Evolutionary conservation across 2,113 vertebrate species (phyloP).

Genomic region (Pao palembangensis): DNA sequence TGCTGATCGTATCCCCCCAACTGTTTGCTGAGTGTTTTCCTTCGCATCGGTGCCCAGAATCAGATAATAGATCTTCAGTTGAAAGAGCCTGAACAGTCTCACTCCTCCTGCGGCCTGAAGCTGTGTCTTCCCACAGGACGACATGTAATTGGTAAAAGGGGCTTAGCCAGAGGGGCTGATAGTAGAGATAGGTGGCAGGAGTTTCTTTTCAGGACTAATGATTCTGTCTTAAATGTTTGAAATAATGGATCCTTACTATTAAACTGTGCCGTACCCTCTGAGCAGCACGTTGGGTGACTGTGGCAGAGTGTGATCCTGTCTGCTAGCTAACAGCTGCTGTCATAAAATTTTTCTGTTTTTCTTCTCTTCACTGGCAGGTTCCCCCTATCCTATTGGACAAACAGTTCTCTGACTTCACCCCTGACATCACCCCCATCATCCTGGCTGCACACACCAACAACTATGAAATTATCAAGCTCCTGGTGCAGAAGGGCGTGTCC

Average conservation of each 20-base stretch:
- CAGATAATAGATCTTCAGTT: slow-evolving; percentile 55
- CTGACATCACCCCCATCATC: slow-evolving; percentile 97
- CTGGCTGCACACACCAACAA: slow-evolving; percentile 98
- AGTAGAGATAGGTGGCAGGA: slow-evolving; percentile 35
- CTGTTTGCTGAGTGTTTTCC: neutral
- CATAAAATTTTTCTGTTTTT: neutral
- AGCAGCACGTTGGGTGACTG: too few species aligned
- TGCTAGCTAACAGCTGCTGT: neutral
- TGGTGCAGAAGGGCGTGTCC: slow-evolving; percentile 95
- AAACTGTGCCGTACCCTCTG: too few species aligned
- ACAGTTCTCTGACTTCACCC: slow-evolving; percentile 98
- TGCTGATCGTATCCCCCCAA: neutral
- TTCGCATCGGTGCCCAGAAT: slow-evolving; percentile 14
- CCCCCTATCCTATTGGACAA: slow-evolving; percentile 95
- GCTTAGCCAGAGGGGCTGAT: slow-evolving; percentile 43
- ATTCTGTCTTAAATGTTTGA: slow-evolving; percentile 32
- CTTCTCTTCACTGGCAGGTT: slow-evolving; percentile 74
- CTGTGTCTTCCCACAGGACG: slow-evolving; percentile 12
- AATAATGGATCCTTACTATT: neutral
- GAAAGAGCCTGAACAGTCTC: slow-evolving; percentile 30
- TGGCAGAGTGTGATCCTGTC: too few species aligned
- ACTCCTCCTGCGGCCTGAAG: slow-evolving; percentile 13
- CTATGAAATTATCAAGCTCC: slow-evolving; percentile 97
- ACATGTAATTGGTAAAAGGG: slow-evolving; percentile 28
- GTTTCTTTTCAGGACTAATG: slow-evolving; percentile 34